A percentile compares a stretch with the other conserved stretches of the same genome.
phyloP scores from a whole-genome alignment of 2,888 invertebrate species.

The Papilio protenor region DNA sequence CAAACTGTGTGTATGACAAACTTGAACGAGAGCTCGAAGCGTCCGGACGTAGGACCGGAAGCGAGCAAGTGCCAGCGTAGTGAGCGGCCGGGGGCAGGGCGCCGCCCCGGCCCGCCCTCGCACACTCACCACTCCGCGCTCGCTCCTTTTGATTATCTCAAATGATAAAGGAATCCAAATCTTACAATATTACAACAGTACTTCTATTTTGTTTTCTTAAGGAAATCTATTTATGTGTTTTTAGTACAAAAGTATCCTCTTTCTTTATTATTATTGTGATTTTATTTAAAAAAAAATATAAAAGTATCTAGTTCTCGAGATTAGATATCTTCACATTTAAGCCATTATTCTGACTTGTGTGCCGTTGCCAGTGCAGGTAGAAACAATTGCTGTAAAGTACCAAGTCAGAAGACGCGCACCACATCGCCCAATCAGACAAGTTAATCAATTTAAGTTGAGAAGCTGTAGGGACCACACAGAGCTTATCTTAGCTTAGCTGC shows the following conservation, averaged over 20 bases:
- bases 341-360: no score
- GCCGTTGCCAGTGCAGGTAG: no score
- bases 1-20: not conserved
- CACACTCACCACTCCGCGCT: not conserved
- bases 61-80: constrained; percentile 61
- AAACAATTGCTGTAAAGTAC: not conserved
- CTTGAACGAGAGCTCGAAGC: constrained; percentile 49
- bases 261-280: no score
- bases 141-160: not conserved
- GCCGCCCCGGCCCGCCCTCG: constrained; percentile 42
- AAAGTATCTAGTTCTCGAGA: no score
- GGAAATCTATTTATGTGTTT: no score
- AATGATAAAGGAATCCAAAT: not conserved
- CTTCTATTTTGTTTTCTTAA: not conserved
- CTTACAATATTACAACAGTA: not conserved
- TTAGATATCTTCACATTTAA: no score
- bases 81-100: constrained; percentile 35
- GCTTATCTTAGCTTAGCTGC: not conserved
- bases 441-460: not conserved
- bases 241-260: no score
- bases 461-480: not conserved
- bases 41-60: constrained; percentile 78
- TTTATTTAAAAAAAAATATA: no score
- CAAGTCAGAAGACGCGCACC: not conserved
- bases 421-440: not conserved